phyloP scores from a whole-genome alignment of 2,113 vertebrate genomes.

The Chlorodrepanis virens region DNA sequence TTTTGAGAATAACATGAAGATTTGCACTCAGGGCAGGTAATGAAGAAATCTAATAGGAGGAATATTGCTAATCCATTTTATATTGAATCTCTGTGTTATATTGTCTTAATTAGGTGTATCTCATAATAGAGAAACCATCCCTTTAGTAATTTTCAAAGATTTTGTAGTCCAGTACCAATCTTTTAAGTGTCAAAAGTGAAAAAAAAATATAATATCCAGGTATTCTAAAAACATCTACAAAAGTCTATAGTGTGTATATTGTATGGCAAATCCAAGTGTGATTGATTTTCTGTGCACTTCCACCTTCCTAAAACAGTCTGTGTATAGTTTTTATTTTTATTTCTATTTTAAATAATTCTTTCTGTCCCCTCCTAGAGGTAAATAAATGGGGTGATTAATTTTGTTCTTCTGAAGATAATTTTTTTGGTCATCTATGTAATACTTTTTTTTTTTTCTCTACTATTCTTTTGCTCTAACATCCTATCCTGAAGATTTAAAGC shows the following conservation, averaged over 20 bases:
- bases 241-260: not conserved
- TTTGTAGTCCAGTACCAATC: not conserved
- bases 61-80: not conserved
- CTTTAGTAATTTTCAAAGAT: not conserved
- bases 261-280: not conserved
- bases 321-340: not conserved
- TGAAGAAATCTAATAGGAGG: not conserved
- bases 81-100: not conserved
- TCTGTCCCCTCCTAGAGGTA: not conserved
- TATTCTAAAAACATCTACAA: not conserved
- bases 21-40: not conserved
- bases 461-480: not conserved
- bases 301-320: not conserved
- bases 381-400: not conserved
- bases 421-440: not conserved
- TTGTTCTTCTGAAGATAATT: not conserved
- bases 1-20: not conserved
- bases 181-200: not conserved
- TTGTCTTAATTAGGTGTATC: not conserved
- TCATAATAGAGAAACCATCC: not conserved
- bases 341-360: not conserved
- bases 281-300: not conserved
- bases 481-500: not conserved
- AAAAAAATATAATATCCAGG: not conserved
- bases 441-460: not conserved